Percentiles rank a stretch among this genome's conserved stretches.
Evolutionary conservation across 1,140 invertebrate species (phyloP).

Genomic region (Campoletis sonorensis): DNA sequence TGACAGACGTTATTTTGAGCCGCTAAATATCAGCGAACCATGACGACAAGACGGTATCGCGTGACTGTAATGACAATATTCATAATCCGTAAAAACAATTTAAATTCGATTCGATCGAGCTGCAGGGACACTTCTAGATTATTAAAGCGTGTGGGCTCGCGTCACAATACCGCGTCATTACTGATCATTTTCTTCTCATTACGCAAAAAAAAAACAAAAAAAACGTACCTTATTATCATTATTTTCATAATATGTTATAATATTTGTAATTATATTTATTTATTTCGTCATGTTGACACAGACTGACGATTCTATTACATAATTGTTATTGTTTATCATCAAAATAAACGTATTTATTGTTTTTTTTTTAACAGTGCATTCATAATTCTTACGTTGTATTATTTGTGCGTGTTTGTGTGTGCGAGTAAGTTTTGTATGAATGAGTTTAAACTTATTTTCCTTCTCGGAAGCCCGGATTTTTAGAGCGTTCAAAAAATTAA

Average conservation of each 20-base stretch:
- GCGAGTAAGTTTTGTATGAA: background rate
- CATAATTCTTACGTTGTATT: background rate
- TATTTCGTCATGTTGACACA: slow-evolving; percentile 27
- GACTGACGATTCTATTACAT: slow-evolving; percentile 46
- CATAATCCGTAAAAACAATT: slow-evolving; percentile 5
- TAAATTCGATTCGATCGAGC: slow-evolving; percentile 1
- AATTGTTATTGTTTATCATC: slow-evolving; percentile 39
- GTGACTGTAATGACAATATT: slow-evolving; percentile 33
- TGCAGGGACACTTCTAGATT: slow-evolving; percentile 36
- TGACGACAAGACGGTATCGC: slow-evolving; percentile 25
- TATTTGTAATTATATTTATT: slow-evolving; percentile 35
- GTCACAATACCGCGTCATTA: slow-evolving; percentile 6
- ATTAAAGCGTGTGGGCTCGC: slow-evolving; percentile 6
- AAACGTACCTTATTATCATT: slow-evolving; percentile 30
- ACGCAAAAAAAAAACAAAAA: too few species aligned
- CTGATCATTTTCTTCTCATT: background rate
- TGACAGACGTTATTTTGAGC: slow-evolving; percentile 7
- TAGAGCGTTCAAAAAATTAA: slow-evolving; percentile 23
- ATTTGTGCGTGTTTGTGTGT: background rate
- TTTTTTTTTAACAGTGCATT: slow-evolving; percentile 43
- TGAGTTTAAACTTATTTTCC: background rate
- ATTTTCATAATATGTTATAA: background rate
- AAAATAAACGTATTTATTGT: slow-evolving; percentile 53
- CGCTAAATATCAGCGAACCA: slow-evolving; percentile 32
- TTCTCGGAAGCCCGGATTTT: background rate